A percentile compares a stretch with the other conserved stretches of the same genome.
Conservation (phyloP, 2,113 vertebrate species). For the Antechinus flavipes region DNA sequence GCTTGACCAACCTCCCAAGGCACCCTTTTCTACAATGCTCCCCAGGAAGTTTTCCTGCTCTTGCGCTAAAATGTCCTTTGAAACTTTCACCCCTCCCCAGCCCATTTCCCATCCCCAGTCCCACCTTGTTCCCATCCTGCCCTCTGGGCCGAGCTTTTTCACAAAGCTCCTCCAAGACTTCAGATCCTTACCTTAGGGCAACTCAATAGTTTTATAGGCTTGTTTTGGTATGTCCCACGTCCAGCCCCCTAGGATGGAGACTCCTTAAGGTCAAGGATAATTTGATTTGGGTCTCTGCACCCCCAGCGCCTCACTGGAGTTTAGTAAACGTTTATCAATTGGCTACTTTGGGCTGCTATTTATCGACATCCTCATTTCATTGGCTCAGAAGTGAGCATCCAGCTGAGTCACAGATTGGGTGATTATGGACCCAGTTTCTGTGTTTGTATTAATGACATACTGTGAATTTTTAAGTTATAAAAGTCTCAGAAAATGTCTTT, state of each 20-base stretch:
- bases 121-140: neutral
- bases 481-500: neutral
- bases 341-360: neutral
- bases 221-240: neutral
- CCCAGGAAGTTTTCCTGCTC: no score
- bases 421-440: neutral
- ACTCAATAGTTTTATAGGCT: neutral
- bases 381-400: neutral
- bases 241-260: neutral
- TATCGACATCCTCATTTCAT: neutral
- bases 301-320: neutral
- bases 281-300: neutral
- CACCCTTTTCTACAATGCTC: neutral
- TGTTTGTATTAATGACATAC: neutral
- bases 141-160: neutral
- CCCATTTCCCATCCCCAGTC: no score
- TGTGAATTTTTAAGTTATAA: neutral
- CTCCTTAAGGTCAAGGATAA: neutral
- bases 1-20: neutral
- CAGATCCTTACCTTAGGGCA: neutral
- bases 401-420: neutral
- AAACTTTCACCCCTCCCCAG: neutral
- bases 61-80: no score
- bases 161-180: neutral
- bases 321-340: neutral